These are phyloP conservation scores for Simalia tracyae DNA, from an alignment of 2,797 vertebrate species.

Conservation along the genomic window DNA sequence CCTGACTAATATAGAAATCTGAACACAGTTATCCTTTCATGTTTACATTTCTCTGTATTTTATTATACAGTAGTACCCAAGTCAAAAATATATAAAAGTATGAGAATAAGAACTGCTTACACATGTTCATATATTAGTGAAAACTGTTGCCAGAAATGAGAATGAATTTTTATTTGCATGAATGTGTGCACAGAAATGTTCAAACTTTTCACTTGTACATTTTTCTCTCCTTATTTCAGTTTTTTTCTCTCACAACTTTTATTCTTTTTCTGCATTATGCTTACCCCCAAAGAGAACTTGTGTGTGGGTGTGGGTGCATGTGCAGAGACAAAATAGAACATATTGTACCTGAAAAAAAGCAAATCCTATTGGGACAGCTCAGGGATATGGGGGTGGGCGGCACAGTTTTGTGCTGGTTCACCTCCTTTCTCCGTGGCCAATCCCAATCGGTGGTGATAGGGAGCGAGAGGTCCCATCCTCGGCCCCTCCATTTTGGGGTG, in stretches of 20 bases:
- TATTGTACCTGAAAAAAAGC: neutral
- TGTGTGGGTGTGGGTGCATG: neutral
- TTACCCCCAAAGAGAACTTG: neutral
- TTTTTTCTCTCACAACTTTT: neutral
- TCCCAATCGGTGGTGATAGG: too few relatives aligned
- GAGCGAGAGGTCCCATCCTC: too few relatives aligned
- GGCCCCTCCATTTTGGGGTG: too few relatives aligned
- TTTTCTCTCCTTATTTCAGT: neutral
- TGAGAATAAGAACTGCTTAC: neutral
- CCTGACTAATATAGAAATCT: neutral
- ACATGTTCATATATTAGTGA: neutral
- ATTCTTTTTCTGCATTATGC: neutral
- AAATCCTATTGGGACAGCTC: too few relatives aligned
- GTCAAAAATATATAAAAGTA: neutral
- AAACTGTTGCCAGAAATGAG: neutral
- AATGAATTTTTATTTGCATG: neutral
- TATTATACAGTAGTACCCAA: neutral
- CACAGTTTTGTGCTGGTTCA: too few relatives aligned
- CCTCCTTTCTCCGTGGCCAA: too few relatives aligned
- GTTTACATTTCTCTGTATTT: neutral
- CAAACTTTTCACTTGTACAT: neutral
- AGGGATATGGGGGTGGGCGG: too few relatives aligned
- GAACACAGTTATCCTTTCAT: neutral
- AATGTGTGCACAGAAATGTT: neutral
- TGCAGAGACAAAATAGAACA: neutral